Evolutionary conservation across 64 coral and sea anemone genomes (phyloP), one percentile per base, ranked within the genome.

Genomic region (Actinia equina): DNA sequence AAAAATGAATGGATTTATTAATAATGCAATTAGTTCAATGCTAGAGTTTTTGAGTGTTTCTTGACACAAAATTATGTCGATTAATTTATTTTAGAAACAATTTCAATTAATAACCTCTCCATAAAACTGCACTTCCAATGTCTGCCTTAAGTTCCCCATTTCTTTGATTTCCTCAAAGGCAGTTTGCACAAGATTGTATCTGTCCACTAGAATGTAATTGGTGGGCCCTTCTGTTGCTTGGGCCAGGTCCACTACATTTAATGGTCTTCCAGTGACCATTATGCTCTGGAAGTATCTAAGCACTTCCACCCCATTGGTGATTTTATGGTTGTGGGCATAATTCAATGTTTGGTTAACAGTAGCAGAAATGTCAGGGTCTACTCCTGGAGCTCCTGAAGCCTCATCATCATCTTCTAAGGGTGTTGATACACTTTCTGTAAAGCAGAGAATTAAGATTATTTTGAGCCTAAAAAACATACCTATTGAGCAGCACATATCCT

Each of bases 41-140:
- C 64, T 44, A 17, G n/a, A 70, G 64, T 18, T 70, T 25, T 15
- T 63, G 8, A 5, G 60, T 14, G 60, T 63, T 63, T 63, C 3
- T 14, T 7, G 60, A 18, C 16, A 63, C 60, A 63, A 63, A 63
- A 63, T 63, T 63, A 37, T 37, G 30, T 37, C 30, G 30, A 37
- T 37, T 37, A 37, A 37, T 37, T 37, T 37, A 37, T 37, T 37
- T 37, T 37, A 37, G 60, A 63, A 63, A 14, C 8, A 41, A 27
- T 77, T 19, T 6, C 71, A 41, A 6, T 15, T 20, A 14, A 63
- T 58, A 53, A 90, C 89, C 89, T 90, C 89, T 27, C 70, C 82
- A 85, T 90, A 90, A 85, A 90, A 90, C 71, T 91, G 83, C 16
- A 91, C 89, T 22, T 91, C 89, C 14, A 91, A 16, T 37, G 89